Conservation (phyloP, 2,888 invertebrate genomes). For the Brachyptera putata region DNA sequence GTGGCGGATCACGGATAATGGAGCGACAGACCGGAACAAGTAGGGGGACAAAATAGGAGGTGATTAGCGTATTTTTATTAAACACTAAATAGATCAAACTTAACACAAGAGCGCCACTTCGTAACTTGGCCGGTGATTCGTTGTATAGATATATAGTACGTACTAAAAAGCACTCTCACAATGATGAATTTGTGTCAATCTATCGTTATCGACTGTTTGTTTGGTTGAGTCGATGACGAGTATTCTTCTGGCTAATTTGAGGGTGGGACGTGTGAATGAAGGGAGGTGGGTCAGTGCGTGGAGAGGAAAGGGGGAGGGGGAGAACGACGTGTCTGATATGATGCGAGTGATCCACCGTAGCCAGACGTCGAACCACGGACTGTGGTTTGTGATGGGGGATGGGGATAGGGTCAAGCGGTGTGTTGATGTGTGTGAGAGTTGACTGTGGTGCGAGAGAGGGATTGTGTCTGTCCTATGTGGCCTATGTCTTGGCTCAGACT, state of each 20-base stretch:
- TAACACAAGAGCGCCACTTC: no score
- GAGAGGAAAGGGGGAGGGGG: slow-evolving; percentile 4
- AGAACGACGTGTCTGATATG: background rate
- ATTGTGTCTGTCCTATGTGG: background rate
- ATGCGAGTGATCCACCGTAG: background rate
- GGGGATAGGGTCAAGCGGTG: slow-evolving; percentile 4
- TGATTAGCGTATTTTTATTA: background rate
- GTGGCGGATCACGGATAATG: slow-evolving; percentile 6
- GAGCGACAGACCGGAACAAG: slow-evolving; percentile 16
- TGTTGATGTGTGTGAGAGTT: slow-evolving; percentile 15
- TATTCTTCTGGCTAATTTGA: background rate
- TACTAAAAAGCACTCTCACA: no score
- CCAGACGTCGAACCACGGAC: background rate
- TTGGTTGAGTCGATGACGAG: slow-evolving; percentile 6
- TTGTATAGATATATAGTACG: no score
- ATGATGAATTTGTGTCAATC: no score
- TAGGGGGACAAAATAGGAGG: background rate
- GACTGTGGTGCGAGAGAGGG: slow-evolving; percentile 12
- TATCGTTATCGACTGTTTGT: no score
- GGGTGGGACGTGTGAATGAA: background rate
- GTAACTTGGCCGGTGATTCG: no score
- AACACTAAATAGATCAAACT: no score
- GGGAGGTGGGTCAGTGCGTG: background rate
- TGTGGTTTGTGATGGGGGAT: background rate
- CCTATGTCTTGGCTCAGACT: slow-evolving; percentile 28